Percentiles rank a stretch among this genome's conserved stretches.
phyloP scores from a whole-genome alignment of 2,113 vertebrate genomes.

The Macquaria australasica region DNA sequence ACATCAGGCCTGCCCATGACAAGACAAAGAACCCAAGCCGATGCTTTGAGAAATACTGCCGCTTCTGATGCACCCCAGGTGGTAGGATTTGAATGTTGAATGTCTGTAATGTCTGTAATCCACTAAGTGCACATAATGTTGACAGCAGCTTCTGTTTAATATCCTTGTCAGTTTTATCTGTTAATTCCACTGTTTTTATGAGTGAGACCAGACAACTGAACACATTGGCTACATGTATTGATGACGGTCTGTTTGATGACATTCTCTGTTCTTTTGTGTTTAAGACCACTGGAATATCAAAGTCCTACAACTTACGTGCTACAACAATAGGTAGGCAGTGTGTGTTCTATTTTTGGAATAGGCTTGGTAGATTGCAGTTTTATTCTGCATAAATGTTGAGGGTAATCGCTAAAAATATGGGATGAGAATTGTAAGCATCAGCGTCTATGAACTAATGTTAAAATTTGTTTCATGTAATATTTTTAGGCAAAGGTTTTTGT shows the following conservation, averaged over 20 bases:
- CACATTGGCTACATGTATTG: neutral
- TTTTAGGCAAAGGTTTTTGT: neutral
- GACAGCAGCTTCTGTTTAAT: neutral
- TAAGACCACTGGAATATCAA: conserved; percentile 48
- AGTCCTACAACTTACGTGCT: conserved; percentile 46
- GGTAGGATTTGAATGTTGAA: conserved; percentile 24
- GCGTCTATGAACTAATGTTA: neutral
- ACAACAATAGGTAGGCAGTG: conserved; percentile 56
- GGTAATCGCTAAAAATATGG: neutral
- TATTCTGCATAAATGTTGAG: neutral
- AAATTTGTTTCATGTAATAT: neutral
- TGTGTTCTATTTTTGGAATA: neutral
- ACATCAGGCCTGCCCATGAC: conserved; percentile 37
- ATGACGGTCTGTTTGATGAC: neutral
- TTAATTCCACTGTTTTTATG: neutral
- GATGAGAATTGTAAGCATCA: neutral
- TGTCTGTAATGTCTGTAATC: neutral
- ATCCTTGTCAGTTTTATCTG: neutral
- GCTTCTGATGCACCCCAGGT: conserved; percentile 2
- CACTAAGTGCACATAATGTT: neutral
- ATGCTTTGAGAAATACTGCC: conserved; percentile 31
- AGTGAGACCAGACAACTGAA: neutral
- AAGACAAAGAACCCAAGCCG: conserved; percentile 35
- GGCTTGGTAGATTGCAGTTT: neutral
- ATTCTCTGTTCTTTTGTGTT: conserved; percentile 23